Evolutionary conservation across 2,888 invertebrate species (phyloP).

Genomic region (Euclidia mi): DNA sequence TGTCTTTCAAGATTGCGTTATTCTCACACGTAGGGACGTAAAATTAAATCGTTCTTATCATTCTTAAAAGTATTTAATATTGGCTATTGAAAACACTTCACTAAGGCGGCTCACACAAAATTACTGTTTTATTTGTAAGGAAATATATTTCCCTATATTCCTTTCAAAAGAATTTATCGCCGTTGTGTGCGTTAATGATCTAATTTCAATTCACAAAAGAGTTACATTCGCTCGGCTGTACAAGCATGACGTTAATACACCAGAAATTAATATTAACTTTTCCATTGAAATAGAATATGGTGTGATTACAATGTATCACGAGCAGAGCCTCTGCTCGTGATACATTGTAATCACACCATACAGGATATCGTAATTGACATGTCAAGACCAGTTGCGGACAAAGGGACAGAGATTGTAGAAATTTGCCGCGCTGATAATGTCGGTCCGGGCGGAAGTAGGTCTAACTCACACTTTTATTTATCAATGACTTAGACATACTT

Average conservation of each 20-base stretch:
- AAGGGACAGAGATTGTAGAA: conserved; percentile 88
- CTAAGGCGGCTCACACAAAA: no score
- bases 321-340: conserved; percentile 60
- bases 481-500: no score
- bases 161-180: neutral
- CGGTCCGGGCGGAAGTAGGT: no score
- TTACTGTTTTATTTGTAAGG: neutral
- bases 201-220: conserved; percentile 9
- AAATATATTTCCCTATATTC: neutral
- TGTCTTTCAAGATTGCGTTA: no score
- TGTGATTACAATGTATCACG: conserved; percentile 56
- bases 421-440: conserved; percentile 83
- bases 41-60: no score
- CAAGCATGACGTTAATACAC: conserved; percentile 17
- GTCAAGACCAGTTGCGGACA: conserved; percentile 85
- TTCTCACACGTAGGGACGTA: no score
- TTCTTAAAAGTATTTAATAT: no score
- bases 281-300: conserved; percentile 41
- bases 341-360: no score
- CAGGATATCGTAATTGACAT: conserved; percentile 87
- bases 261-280: conserved; percentile 34
- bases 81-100: no score
- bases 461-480: no score
- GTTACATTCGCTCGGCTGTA: neutral
- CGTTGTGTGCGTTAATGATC: conserved; percentile 7